Evolutionary conservation across 2,113 vertebrate species (phyloP).

Genomic region (Mastomys natalensis): DNA sequence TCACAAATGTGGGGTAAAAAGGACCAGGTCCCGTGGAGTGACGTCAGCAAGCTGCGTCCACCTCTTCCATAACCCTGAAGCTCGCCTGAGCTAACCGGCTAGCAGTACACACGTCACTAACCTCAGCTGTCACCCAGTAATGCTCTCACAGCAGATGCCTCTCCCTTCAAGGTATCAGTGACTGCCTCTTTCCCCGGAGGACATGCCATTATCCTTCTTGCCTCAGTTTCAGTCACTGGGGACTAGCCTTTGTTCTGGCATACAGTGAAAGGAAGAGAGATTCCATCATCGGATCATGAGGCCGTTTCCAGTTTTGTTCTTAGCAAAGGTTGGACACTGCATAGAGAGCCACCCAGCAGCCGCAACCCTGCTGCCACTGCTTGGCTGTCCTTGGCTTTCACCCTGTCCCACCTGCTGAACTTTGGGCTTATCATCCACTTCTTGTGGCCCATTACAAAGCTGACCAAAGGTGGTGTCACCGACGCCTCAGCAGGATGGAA

Average conservation of each 20-base stretch:
- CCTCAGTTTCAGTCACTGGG: not conserved
- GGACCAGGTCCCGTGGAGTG: conserved; percentile 78
- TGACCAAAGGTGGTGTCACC: conserved; percentile 62
- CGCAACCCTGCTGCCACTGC: conserved; percentile 32
- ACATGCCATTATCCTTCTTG: not conserved
- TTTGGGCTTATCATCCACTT: conserved; percentile 65
- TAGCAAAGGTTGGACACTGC: not conserved
- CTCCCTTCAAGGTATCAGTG: not conserved
- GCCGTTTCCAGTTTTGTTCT: conserved; percentile 65
- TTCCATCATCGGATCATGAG: not conserved
- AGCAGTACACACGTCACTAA: conserved; percentile 66
- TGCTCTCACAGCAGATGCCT: not conserved
- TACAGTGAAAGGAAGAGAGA: not conserved
- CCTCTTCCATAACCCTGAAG: conserved; percentile 67
- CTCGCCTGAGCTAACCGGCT: conserved; percentile 62
- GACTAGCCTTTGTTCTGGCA: not conserved
- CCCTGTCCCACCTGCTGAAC: conserved; percentile 36
- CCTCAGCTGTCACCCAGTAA: not conserved
- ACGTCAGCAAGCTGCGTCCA: conserved; percentile 61
- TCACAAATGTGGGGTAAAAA: conserved; percentile 54
- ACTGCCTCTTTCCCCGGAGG: not conserved
- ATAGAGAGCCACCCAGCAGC: not conserved
- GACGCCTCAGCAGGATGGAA: conserved; percentile 50
- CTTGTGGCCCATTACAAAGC: conserved; percentile 68
- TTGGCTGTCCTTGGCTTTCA: conserved; percentile 39